A percentile compares a stretch with the other conserved stretches of the same genome.
Conservation (phyloP, 2,797 vertebrate genomes). For the Crenuchus spilurus region DNA sequence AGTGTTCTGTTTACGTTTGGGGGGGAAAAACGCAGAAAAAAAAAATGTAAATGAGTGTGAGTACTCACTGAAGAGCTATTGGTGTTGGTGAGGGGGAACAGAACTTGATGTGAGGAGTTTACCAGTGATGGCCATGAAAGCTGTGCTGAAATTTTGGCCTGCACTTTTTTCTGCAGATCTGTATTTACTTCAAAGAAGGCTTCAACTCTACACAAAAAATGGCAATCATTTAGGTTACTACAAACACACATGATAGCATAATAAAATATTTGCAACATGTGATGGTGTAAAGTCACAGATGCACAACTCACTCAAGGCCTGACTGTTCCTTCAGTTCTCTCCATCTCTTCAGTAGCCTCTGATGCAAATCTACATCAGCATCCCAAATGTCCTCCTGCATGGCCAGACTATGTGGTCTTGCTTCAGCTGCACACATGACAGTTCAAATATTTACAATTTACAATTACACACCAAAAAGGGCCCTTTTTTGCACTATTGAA, state of each 20-base stretch:
- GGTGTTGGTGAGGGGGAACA: slow-evolving; percentile 92
- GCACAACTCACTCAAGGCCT: slow-evolving; percentile 81
- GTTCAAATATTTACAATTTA: not conserved
- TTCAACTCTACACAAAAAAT: slow-evolving; percentile 74
- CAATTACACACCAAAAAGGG: not conserved
- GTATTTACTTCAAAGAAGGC: slow-evolving; percentile 96
- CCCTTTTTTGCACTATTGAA: not conserved
- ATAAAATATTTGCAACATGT: not conserved
- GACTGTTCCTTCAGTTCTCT: slow-evolving; percentile 84
- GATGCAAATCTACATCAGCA: slow-evolving; percentile 90
- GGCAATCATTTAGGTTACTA: slow-evolving; percentile 27
- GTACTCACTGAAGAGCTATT: slow-evolving; percentile 94
- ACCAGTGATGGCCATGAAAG: slow-evolving; percentile 93
- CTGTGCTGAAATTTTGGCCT: slow-evolving; percentile 87
- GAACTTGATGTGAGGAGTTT: slow-evolving; percentile 82
- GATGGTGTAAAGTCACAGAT: not conserved
- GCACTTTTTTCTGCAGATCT: slow-evolving; percentile 94
- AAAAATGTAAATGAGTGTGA: not conserved
- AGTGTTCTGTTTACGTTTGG: not conserved
- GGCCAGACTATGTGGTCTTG: slow-evolving; percentile 82
- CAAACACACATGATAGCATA: not conserved
- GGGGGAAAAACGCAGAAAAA: not conserved
- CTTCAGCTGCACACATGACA: slow-evolving; percentile 77
- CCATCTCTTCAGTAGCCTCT: slow-evolving; percentile 90
- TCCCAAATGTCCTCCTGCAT: slow-evolving; percentile 96